Evolutionary conservation across 2,888 invertebrate species (phyloP).

Genomic region (Hypselothyrea guttata): DNA sequence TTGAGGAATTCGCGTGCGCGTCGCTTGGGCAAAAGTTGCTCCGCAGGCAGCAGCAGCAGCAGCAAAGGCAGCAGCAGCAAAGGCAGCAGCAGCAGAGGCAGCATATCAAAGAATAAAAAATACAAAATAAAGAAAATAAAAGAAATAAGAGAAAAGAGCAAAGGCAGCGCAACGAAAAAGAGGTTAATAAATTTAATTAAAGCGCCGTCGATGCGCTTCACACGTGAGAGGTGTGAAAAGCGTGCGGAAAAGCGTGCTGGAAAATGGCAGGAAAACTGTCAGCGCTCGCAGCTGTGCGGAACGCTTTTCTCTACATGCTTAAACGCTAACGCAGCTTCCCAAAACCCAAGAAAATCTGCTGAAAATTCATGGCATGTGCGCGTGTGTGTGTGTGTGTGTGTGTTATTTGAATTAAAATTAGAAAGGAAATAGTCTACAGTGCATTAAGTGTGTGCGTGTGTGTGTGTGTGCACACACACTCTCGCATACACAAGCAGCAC

Average conservation of each 20-base stretch:
- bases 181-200: conserved; percentile 31
- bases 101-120: too few relatives aligned
- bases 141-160: too few relatives aligned
- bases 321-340: conserved; percentile 50
- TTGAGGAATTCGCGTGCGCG: conserved; percentile 45
- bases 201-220: neutral
- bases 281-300: conserved; percentile 23
- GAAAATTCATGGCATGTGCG: conserved; percentile 7
- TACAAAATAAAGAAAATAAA: too few relatives aligned
- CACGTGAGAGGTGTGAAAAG: conserved; percentile 8
- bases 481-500: conserved; percentile 25
- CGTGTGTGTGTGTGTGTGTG: conserved; percentile 1
- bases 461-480: too few relatives aligned
- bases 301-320: conserved; percentile 45
- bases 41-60: conserved; percentile 37
- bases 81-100: too few relatives aligned
- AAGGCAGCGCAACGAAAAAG: too few relatives aligned
- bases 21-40: conserved; percentile 28
- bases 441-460: conserved; percentile 47
- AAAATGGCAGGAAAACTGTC: conserved; percentile 8
- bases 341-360: conserved; percentile 19
- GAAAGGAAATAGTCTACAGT: conserved; percentile 42
- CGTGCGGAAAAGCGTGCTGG: too few relatives aligned
- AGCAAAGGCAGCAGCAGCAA: conserved; percentile 28
- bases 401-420: conserved; percentile 52